These are phyloP conservation scores for Ascidia mentula DNA, from an alignment of 23 tunicate species.

Conservation along the genomic window DNA sequence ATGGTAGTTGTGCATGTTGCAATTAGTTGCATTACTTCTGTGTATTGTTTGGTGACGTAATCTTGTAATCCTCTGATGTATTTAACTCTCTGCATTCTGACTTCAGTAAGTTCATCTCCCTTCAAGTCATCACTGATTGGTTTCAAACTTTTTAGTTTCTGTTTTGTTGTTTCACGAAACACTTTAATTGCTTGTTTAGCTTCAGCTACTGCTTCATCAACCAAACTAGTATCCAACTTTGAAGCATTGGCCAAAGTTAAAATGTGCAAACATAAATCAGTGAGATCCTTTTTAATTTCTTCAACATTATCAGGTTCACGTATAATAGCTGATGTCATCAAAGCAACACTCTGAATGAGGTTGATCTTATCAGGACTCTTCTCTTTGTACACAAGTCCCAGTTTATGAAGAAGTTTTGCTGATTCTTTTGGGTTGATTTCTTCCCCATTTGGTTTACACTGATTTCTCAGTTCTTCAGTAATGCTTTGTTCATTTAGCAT, in stretches of 20 bases:
- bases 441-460: not conserved
- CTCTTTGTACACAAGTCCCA: constrained; percentile 10
- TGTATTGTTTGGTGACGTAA: too few relatives aligned
- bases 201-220: not conserved
- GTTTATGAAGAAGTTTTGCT: not conserved
- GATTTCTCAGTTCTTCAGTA: not conserved
- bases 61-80: not conserved
- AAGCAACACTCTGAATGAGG: constrained; percentile 4
- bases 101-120: not conserved
- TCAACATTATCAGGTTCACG: not conserved
- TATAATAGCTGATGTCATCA: not conserved
- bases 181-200: not conserved
- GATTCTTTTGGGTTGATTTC: constrained; percentile 8
- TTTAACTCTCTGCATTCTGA: not conserved
- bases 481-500: not conserved
- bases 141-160: not conserved
- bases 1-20: too few relatives aligned
- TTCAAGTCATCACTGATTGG: not conserved
- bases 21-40: too few relatives aligned
- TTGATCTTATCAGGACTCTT: not conserved
- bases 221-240: not conserved
- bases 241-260: constrained; percentile 5
- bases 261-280: not conserved
- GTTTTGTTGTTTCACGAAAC: not conserved
- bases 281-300: constrained; percentile 5